These are phyloP conservation scores for Leptinotarsa undecemlineata DNA, from an alignment of 1,140 invertebrate genomes.

Conservation along the genomic window DNA sequence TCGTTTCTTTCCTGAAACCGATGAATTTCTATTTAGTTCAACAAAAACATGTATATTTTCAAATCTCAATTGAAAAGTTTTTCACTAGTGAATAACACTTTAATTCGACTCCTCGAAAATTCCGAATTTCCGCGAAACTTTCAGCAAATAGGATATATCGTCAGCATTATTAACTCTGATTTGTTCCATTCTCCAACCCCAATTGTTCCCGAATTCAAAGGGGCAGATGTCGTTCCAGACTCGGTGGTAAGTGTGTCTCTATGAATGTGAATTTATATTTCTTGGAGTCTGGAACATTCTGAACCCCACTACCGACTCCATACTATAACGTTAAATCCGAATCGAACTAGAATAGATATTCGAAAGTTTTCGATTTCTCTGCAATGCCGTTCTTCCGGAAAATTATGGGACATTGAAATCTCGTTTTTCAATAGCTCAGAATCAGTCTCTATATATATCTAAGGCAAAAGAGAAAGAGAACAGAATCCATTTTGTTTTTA, in stretches of 20 bases:
- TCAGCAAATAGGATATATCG: background rate
- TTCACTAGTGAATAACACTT: background rate
- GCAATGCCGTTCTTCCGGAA: slow-evolving; percentile 13
- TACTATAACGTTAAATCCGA: slow-evolving; percentile 6
- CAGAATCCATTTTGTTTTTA: background rate
- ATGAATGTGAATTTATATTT: slow-evolving; percentile 8
- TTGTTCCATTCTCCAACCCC: slow-evolving; percentile 7
- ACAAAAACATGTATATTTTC: no score
- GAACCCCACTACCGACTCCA: background rate
- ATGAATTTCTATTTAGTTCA: no score
- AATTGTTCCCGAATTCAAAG: slow-evolving; percentile 8
- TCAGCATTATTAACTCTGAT: slow-evolving; percentile 6
- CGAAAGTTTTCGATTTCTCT: slow-evolving; percentile 21
- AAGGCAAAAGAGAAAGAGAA: background rate
- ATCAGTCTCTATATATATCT: slow-evolving; percentile 8
- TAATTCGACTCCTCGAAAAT: background rate
- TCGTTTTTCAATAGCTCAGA: slow-evolving; percentile 9
- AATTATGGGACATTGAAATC: slow-evolving; percentile 16
- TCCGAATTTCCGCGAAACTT: background rate
- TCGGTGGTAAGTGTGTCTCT: slow-evolving; percentile 5
- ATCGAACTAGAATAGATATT: slow-evolving; percentile 16
- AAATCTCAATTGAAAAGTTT: no score
- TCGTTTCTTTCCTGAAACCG: no score
- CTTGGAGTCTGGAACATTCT: background rate
- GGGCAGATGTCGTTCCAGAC: slow-evolving; percentile 3